Evolutionary conservation across 1,140 invertebrate species (phyloP).

Genomic region (Heliconius himera): DNA sequence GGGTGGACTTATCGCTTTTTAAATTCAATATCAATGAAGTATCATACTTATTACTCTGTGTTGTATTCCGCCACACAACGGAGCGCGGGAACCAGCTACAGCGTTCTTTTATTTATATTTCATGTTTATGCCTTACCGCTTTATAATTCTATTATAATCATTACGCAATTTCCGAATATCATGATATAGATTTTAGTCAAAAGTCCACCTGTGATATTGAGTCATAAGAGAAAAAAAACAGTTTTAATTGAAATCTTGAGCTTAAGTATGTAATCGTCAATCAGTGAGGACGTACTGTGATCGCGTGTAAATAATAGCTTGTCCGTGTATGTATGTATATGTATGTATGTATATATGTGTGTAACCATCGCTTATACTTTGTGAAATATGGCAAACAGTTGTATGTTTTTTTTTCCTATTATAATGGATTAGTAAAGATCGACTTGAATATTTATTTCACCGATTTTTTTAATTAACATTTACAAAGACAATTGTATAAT

Average conservation of each 20-base stretch:
- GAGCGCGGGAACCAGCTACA: no score
- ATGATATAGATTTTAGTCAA: no score
- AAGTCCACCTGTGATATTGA: neutral
- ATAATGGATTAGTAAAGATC: neutral
- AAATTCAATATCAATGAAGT: neutral
- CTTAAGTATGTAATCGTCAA: conserved; percentile 4
- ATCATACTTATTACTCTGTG: no score
- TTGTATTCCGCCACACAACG: no score
- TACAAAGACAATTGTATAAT: neutral
- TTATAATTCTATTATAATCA: no score
- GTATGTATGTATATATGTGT: neutral
- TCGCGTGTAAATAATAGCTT: neutral
- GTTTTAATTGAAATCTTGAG: neutral
- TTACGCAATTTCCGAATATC: no score
- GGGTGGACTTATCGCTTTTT: neutral
- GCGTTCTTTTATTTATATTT: no score
- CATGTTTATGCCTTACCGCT: no score
- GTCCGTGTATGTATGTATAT: neutral
- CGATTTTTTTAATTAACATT: neutral
- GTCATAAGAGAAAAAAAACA: no score
- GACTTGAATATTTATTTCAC: neutral
- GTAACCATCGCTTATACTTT: neutral
- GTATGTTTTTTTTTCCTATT: neutral
- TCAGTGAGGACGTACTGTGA: neutral
- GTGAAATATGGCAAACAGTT: neutral